Evolutionary conservation across 2,797 vertebrate species (phyloP).

Genomic region (Furcifer pardalis): DNA sequence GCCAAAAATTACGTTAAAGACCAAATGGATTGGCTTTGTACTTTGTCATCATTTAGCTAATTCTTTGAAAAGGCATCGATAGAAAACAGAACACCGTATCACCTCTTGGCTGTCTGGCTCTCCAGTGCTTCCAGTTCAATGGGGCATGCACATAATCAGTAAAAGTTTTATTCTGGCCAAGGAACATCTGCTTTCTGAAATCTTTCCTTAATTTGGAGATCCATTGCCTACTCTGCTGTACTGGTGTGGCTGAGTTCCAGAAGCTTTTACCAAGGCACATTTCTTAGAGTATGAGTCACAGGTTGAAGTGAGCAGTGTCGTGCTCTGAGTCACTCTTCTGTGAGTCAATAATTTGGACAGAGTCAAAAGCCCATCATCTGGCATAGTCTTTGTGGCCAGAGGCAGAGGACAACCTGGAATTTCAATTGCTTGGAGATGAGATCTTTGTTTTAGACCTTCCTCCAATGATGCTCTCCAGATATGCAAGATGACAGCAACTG

Average conservation of each 20-base stretch:
- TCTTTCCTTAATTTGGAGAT: background rate
- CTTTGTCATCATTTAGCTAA: background rate
- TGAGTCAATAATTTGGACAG: background rate
- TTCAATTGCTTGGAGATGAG: background rate
- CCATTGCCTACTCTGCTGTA: background rate
- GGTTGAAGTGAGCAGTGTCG: background rate
- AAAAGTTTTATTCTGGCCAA: background rate
- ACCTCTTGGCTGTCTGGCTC: background rate
- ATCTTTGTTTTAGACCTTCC: background rate
- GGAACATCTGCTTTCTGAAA: background rate
- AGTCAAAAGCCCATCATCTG: background rate
- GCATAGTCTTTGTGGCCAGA: too few species aligned
- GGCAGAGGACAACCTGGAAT: background rate
- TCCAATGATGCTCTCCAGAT: background rate
- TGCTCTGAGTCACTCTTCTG: background rate
- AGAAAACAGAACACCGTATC: background rate
- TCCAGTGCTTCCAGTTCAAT: background rate
- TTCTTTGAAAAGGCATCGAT: background rate
- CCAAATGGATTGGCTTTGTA: background rate
- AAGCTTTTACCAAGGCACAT: background rate
- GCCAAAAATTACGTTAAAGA: background rate
- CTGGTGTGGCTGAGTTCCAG: background rate
- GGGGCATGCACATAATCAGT: background rate
- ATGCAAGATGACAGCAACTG: background rate
- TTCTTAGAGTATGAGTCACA: background rate